phyloP scores from a whole-genome alignment of 2,113 vertebrate genomes.

The Lutjanus erythropterus region DNA sequence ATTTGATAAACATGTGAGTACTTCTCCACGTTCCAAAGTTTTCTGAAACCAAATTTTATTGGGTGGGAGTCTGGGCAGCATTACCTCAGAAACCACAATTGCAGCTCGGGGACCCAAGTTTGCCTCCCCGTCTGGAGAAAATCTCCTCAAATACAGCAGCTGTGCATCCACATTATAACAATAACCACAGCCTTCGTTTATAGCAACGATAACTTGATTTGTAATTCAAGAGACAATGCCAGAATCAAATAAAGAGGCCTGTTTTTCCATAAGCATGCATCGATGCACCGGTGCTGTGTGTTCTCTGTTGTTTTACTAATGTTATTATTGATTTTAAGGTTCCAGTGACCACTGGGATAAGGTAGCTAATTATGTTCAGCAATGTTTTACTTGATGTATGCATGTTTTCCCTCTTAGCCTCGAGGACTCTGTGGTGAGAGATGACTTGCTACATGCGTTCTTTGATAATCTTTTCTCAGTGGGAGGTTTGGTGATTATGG shows the following conservation, averaged over 20 bases:
- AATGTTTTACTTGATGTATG: conserved; percentile 81
- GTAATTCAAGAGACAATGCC: conserved; percentile 18
- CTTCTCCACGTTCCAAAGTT: conserved; percentile 51
- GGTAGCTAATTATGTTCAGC: conserved; percentile 79
- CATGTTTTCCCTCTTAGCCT: conserved; percentile 77
- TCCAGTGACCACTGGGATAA: conserved; percentile 79
- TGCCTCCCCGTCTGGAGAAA: conserved; percentile 50
- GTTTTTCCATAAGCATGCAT: conserved; percentile 37
- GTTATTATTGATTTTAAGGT: conserved; percentile 77
- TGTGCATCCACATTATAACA: conserved; percentile 14
- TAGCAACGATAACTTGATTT: conserved; percentile 21
- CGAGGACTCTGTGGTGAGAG: conserved; percentile 76
- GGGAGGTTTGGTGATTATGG: conserved; percentile 82
- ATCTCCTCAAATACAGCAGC: conserved; percentile 36
- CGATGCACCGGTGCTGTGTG: conserved; percentile 16
- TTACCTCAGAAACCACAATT: conserved; percentile 67
- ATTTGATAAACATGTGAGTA: conserved; percentile 67
- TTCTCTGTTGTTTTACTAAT: conserved; percentile 68
- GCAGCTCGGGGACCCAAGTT: conserved; percentile 36
- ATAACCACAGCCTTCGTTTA: conserved; percentile 12
- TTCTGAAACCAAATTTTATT: conserved; percentile 59
- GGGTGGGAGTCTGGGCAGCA: conserved; percentile 52
- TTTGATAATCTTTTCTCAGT: conserved; percentile 83
- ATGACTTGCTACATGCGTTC: conserved; percentile 79
- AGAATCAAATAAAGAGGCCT: conserved; percentile 12